Evolutionary conservation across 2,113 vertebrate species (phyloP), one percentile per base, ranked within the genome.

Genomic region (Riparia riparia): DNA sequence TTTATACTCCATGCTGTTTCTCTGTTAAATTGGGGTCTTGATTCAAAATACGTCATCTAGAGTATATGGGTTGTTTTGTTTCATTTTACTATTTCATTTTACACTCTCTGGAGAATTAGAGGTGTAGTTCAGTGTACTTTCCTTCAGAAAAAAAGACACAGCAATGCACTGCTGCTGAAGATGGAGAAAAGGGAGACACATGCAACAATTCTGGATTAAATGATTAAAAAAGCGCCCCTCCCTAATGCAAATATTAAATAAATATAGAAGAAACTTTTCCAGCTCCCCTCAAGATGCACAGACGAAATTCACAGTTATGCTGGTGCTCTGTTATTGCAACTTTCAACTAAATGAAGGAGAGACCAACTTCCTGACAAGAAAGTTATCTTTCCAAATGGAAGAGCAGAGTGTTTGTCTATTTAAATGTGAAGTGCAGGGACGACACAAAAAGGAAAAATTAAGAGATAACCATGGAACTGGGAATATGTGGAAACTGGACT

Each of bases 301-400:
- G 42, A 78, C 32, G 82, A 96, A 96, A 74, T 86, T 90, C 89
- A 96, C 95, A 97, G 93, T 93, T 96, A 91, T 90, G 96, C 26
- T 96, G 96, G 92, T 77, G 86, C 78, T 96, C 95, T 70, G 56
- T 89, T 89, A 70, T 68, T 89, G 95, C 89, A 96, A 93, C 45
- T 94, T 73, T 61, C 0, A 18, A 90, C 86, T 91, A 94, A 94
- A 97, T 50, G 86, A 93, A 96, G 88, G 66, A 90, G 63, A 92
- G 71, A 70, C 39, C 50, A 96, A 65, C 68, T 93, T 97, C 91
- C 88, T 93, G 57, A 91, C 28, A 81, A 47, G 64, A 82, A 92
- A 97, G 84, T 66, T 44, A 44, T 73, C 64, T 85, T 84, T 82
- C 79, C 94, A 95, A 94, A 86, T 70, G 92, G 44, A 87, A 92